Evolutionary conservation across 2,888 invertebrate species (phyloP), one percentile per base, ranked within the genome.

Genomic region (Macroteleia sp.): DNA sequence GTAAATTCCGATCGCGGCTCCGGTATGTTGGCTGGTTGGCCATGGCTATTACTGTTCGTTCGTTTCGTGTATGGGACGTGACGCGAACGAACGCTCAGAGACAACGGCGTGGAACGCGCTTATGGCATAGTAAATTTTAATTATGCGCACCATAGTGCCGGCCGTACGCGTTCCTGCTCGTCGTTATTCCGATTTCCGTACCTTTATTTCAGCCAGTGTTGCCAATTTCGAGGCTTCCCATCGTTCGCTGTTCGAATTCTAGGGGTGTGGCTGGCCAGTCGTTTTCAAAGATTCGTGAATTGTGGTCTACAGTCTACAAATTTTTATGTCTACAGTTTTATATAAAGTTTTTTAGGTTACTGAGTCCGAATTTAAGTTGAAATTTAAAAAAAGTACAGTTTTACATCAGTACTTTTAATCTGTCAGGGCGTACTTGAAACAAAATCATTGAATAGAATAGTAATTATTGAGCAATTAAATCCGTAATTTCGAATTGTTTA

Each of bases 111-210:
- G 39, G 57, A 64, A 36, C 79, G 76, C 61, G 82, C 81, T 82
- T 83, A 82, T 79, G 79, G 81, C 81, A 82, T 76, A 77, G 83
- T 86, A 85, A 84, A 86, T 87, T 86, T 86, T 86, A 87, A 87
- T 87, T 81, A 71, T 61, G 74, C 73, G 80, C 78, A 75, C 81
- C 79, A 79, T 82, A 61, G 54, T 48, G 41, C 64, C n/a, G n/a
- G n/a, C n/a, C n/a, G n/a, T n/a, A n/a, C n/a, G n/a, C n/a, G 69
- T 52, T 71, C 74, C 76, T 76, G 73, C 78, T 78, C 67, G 56
- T 32, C 70, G 78, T 67, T 80, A 81, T 81, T 78, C 80, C 54
- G 79, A 82, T 84, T 79, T 78, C 79, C 82, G 78, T 76, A 79
- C 69, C 80, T 78, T 80, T 84, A 80, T 79, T 80, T 66, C 79